These are phyloP conservation scores for Choristoneura rosaceana DNA, from an alignment of 2,888 invertebrate species.

Conservation along the genomic window DNA sequence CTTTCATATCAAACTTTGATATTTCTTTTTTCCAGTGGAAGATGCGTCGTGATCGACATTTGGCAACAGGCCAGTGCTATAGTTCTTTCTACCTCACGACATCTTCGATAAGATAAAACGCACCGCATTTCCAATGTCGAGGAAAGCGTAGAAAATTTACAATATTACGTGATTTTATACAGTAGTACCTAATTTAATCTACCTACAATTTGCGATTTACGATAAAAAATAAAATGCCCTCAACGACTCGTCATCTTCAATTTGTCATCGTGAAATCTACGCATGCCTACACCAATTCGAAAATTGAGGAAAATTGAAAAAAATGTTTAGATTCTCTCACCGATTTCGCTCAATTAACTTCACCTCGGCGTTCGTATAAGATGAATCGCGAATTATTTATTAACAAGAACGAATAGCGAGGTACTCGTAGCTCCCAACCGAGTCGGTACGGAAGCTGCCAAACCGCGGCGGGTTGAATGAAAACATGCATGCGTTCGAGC, in stretches of 20 bases:
- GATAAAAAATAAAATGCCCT: not conserved
- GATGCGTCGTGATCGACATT: constrained; percentile 75
- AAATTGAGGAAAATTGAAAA: constrained; percentile 28
- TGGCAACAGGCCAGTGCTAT: constrained; percentile 79
- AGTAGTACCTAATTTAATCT: constrained; percentile 24
- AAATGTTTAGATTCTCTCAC: constrained; percentile 44
- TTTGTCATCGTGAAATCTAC: constrained; percentile 16
- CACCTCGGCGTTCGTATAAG: constrained; percentile 44
- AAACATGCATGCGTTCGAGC: constrained; percentile 63
- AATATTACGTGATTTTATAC: constrained; percentile 13
- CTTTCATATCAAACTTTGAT: constrained; percentile 57
- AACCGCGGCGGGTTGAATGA: constrained; percentile 67
- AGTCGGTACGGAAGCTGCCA: constrained; percentile 48
- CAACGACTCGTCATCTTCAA: not conserved
- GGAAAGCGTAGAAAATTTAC: constrained; percentile 16
- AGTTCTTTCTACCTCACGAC: constrained; percentile 77
- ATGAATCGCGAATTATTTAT: constrained; percentile 45
- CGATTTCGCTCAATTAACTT: constrained; percentile 48
- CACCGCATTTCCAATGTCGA: constrained; percentile 54
- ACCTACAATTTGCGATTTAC: not conserved
- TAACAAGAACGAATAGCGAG: constrained; percentile 41
- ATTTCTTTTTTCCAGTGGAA: constrained; percentile 73
- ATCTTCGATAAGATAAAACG: constrained; percentile 71
- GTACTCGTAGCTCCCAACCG: constrained; percentile 40
- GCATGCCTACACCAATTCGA: constrained; percentile 7